Evolutionary conservation across 2,888 invertebrate species (phyloP).

Genomic region (Lithophane semibrunnea): DNA sequence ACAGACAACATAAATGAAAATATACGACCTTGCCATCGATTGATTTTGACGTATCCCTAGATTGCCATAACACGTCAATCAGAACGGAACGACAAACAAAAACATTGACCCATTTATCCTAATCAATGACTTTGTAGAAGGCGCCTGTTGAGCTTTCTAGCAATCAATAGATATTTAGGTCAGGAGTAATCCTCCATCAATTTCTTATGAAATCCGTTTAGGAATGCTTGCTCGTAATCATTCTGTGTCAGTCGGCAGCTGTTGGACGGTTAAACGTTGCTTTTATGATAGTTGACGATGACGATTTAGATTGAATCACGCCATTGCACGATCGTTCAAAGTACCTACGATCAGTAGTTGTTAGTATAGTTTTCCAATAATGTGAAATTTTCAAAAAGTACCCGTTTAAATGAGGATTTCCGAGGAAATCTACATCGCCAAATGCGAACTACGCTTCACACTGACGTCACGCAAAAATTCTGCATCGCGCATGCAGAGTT

Average conservation of each 20-base stretch:
- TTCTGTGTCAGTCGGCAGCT: conserved; percentile 15
- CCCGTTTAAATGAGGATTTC: neutral
- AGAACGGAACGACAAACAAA: conserved; percentile 41
- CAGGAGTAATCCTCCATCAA: conserved; percentile 50
- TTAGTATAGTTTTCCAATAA: neutral
- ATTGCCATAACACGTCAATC: conserved; percentile 34
- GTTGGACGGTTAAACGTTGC: neutral
- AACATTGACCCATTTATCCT: conserved; percentile 47
- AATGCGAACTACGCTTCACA: no score
- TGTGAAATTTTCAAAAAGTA: neutral
- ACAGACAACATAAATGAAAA: conserved; percentile 33
- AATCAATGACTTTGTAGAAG: conserved; percentile 54
- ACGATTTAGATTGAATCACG: neutral
- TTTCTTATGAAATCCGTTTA: conserved; percentile 53
- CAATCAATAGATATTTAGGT: conserved; percentile 61
- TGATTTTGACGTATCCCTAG: conserved; percentile 21
- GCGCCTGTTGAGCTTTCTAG: conserved; percentile 38
- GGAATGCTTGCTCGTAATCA: conserved; percentile 41
- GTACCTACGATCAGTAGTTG: neutral
- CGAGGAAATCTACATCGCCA: no score
- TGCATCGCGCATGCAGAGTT: no score
- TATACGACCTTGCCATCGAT: conserved; percentile 32
- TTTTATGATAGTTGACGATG: neutral
- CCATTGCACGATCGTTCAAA: neutral
- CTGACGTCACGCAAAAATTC: no score